Evolutionary conservation across 2,888 invertebrate genomes (phyloP), one percentile per base, ranked within the genome.

Genomic region (Pecten maximus): DNA sequence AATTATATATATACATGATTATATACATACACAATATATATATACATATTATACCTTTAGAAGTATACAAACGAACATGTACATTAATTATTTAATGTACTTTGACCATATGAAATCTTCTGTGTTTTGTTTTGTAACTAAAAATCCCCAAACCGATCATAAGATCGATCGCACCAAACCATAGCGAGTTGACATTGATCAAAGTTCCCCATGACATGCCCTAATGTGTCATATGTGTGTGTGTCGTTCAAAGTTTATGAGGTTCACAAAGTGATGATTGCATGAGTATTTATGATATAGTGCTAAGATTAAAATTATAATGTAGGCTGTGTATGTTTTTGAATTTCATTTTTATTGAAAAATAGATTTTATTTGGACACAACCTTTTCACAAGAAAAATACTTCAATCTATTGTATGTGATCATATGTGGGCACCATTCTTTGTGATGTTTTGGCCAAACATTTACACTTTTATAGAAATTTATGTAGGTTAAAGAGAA

Each of bases 1-100:
- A 74, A 74, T 74, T 74, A 74, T 74, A 74, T 74, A 74, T 74
- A 74, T 74, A 74, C 74, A 74, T 74, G 35, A 74, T 74, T 74
- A 74, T 74, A 74, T 74, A 74, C 35, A 74, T 35, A 74, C 35
- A 74, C 74, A 74, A 28, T 35, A 74, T 74, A 74, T 74, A 74
- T 74, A 74, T 74, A 74, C 44, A 54, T 23, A 54, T 19, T 74
- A 2, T 74, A 74, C 74, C 74, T 35, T 74, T 74, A 74, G 74
- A 35, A 28, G 35, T 74, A 23, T 74, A 74, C 74, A 74, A 74
- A 74, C 74, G 23, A 74, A 74, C 28, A 35, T 74, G 74, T 74
- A 35, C 74, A 8, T 44, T 44, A 44, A 10, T n/a, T n/a, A n/a
- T n/a, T n/a, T n/a, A 10, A 44, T 44, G 44, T 44, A 44, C 44